These are phyloP conservation scores for Hypotaenidia philippensis DNA, from an alignment of 2,797 vertebrate species.

Conservation along the genomic window DNA sequence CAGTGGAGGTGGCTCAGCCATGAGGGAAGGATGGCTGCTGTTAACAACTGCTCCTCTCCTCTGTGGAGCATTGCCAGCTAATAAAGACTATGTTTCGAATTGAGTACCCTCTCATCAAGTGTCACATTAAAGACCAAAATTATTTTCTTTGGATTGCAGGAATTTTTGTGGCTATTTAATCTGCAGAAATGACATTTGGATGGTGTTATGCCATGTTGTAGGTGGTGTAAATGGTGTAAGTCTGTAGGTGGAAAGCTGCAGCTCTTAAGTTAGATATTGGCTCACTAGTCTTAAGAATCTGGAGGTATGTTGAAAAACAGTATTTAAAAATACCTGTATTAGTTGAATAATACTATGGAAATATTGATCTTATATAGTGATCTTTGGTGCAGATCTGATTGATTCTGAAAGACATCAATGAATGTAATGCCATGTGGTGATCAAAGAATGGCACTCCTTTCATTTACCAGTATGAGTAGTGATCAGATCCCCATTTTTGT, in stretches of 20 bases:
- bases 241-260: neutral
- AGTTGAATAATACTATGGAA: neutral
- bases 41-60: neutral
- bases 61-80: neutral
- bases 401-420: neutral
- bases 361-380: neutral
- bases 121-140: neutral
- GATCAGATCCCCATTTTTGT: neutral
- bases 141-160: neutral
- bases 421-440: neutral
- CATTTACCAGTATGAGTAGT: neutral
- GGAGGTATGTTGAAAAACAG: neutral
- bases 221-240: neutral
- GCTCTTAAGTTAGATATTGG: neutral
- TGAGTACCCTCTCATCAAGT: neutral
- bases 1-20: neutral
- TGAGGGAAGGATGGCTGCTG: neutral
- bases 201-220: neutral
- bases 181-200: neutral
- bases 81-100: neutral
- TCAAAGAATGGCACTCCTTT: neutral
- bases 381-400: neutral
- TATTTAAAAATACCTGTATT: neutral
- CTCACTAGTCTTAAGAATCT: neutral
- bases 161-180: neutral